Conservation (phyloP, 2,888 invertebrate species). For the Caenorhabditis drosophilae region DNA sequence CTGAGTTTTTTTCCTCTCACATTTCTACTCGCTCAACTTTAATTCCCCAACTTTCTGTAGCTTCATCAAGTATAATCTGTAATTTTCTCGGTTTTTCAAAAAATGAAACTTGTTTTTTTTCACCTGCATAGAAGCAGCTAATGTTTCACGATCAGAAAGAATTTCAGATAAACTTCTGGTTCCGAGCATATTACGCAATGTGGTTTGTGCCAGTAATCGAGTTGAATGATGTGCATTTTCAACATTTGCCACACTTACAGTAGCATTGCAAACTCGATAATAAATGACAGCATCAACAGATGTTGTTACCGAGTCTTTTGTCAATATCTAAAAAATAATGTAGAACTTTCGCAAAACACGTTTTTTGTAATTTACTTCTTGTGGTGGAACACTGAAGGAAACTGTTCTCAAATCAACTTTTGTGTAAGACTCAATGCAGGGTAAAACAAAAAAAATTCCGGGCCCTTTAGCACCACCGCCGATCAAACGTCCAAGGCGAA, state of each 20-base stretch:
- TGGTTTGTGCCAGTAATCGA: constrained; percentile 70
- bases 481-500: constrained; percentile 80
- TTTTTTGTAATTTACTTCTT: constrained; percentile 87
- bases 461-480: constrained; percentile 80
- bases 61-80: constrained; percentile 71
- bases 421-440: constrained; percentile 86
- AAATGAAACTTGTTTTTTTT: background rate
- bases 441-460: constrained; percentile 73
- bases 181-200: constrained; percentile 84
- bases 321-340: constrained; percentile 83
- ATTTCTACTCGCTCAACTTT: constrained; percentile 70
- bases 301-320: constrained; percentile 94
- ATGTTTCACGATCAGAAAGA: constrained; percentile 90
- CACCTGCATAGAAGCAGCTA: constrained; percentile 84
- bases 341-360: too few relatives aligned
- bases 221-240: constrained; percentile 78
- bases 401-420: constrained; percentile 91
- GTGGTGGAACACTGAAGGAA: constrained; percentile 94
- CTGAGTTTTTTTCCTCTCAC: constrained; percentile 32
- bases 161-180: constrained; percentile 94
- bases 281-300: constrained; percentile 84
- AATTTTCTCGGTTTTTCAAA: too few relatives aligned
- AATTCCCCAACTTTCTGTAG: constrained; percentile 73
- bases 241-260: constrained; percentile 94
- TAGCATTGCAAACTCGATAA: constrained; percentile 85